Evolutionary conservation across 2,888 invertebrate genomes (phyloP).

Genomic region (Acleris emargana): DNA sequence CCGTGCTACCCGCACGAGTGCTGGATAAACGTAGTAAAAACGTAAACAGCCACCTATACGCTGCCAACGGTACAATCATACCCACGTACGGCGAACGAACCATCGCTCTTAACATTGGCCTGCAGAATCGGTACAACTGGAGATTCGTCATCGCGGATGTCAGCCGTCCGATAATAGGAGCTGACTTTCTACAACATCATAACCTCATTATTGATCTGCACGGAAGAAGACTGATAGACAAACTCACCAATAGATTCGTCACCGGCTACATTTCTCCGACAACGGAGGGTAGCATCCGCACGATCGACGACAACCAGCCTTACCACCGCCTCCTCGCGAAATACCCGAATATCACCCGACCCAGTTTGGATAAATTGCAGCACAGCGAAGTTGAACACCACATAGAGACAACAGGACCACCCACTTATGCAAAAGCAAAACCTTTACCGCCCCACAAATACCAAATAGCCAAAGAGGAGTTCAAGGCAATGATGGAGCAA

Average conservation of each 20-base stretch:
- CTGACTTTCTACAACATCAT: slow-evolving; percentile 6
- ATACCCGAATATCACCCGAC: slow-evolving; percentile 1
- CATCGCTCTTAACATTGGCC: neutral
- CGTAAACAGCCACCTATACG: neutral
- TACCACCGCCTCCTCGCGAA: neutral
- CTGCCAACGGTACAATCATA: neutral
- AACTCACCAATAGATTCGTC: neutral
- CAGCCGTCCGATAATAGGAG: slow-evolving; percentile 2
- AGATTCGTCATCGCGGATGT: neutral
- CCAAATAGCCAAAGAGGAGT: neutral
- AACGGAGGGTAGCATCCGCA: neutral
- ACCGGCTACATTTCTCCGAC: neutral
- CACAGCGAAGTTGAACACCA: neutral
- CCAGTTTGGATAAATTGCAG: neutral
- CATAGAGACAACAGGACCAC: neutral
- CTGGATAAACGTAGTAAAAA: neutral
- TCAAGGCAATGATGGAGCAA: neutral
- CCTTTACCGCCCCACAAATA: neutral
- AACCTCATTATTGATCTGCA: neutral
- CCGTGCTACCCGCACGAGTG: neutral
- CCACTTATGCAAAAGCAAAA: neutral
- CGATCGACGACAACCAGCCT: neutral
- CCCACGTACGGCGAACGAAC: neutral
- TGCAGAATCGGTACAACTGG: neutral
- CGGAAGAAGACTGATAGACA: slow-evolving; percentile 5